A percentile compares a stretch with the other conserved stretches of the same genome.
phyloP scores from a whole-genome alignment of 2,113 vertebrate genomes.

The Sarotherodon lohbergeri region DNA sequence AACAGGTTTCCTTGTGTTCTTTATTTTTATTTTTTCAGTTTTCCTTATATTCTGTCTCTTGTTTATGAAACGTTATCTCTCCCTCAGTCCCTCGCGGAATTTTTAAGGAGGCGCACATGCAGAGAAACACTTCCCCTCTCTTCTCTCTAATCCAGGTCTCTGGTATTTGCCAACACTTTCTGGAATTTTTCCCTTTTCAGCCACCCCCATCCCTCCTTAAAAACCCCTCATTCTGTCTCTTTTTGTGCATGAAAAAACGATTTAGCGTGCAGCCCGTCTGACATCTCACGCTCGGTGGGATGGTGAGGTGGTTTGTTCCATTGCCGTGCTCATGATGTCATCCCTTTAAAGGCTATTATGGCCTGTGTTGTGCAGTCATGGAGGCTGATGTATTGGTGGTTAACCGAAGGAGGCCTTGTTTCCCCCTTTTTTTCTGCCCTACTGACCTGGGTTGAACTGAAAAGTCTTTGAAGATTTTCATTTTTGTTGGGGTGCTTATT shows the following conservation, averaged over 20 bases:
- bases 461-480: background rate
- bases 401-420: conserved; percentile 11
- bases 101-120: conserved; percentile 6
- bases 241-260: background rate
- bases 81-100: background rate
- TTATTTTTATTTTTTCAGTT: background rate
- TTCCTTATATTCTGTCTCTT: background rate
- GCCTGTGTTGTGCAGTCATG: conserved; percentile 6
- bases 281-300: background rate
- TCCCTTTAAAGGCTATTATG: conserved; percentile 31
- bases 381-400: conserved; percentile 43
- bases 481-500: background rate
- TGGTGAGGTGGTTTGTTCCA: conserved; percentile 64
- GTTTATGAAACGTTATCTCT: conserved; percentile 14
- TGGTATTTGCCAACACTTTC: conserved; percentile 28
- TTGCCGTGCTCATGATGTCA: conserved; percentile 58
- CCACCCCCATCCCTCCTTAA: background rate
- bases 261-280: background rate
- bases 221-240: background rate
- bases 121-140: conserved; percentile 9
- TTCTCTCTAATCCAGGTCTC: background rate
- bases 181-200: conserved; percentile 17
- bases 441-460: conserved; percentile 22
- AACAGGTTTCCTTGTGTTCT: background rate
- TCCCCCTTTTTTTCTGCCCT: background rate